A percentile compares a stretch with the other conserved stretches of the same genome.
Conservation (phyloP, 1,140 invertebrate genomes). For the Bombyx mandarina region DNA sequence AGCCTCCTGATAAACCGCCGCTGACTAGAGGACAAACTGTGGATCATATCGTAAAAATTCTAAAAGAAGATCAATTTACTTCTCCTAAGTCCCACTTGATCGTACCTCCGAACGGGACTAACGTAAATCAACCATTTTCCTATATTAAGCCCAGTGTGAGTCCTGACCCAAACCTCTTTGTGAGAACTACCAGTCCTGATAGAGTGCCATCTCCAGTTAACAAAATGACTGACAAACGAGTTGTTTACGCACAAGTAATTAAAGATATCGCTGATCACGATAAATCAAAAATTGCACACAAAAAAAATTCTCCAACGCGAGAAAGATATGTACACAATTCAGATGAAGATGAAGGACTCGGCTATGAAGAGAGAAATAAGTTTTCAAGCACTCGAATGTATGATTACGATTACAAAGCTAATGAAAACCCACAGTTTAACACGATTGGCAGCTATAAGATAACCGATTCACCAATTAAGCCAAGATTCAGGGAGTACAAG, state of each 20-base stretch:
- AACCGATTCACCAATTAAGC: constrained; percentile 61
- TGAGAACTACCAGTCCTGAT: constrained; percentile 58
- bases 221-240: constrained; percentile 60
- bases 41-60: constrained; percentile 74
- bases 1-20: constrained; percentile 74
- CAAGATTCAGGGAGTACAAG: constrained; percentile 61
- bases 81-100: constrained; percentile 76
- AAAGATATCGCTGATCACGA: constrained; percentile 59
- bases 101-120: constrained; percentile 75
- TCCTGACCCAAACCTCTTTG: constrained; percentile 66
- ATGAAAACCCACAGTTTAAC: constrained; percentile 40
- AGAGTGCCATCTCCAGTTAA: constrained; percentile 58
- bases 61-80: constrained; percentile 76
- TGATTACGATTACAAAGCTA: constrained; percentile 52
- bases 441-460: constrained; percentile 42
- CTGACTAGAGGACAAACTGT: constrained; percentile 77
- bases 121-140: constrained; percentile 82
- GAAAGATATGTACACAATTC: constrained; percentile 70
- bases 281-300: constrained; percentile 69
- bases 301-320: constrained; percentile 55
- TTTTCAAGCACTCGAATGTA: constrained; percentile 42
- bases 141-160: constrained; percentile 76
- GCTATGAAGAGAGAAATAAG: constrained; percentile 70
- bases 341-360: constrained; percentile 80
- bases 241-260: constrained; percentile 84